Conservation (phyloP, 2,888 invertebrate genomes). For the Mylabris sibirica region DNA sequence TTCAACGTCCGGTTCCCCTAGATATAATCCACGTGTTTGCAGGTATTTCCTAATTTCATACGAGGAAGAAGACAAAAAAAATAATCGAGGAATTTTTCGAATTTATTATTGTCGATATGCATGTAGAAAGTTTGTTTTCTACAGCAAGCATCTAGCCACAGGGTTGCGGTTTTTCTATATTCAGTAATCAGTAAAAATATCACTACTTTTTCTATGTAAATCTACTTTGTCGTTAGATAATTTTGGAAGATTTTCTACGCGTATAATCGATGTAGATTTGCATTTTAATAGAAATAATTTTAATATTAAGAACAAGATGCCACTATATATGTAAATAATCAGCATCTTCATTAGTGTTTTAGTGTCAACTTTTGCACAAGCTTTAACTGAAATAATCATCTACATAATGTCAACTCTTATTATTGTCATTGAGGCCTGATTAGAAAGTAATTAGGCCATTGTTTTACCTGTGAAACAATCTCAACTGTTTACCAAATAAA, state of each 20-base stretch:
- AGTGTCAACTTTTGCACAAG: constrained; percentile 3
- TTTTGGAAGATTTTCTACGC: background rate
- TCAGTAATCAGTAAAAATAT: background rate
- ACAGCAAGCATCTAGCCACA: background rate
- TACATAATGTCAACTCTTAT: background rate
- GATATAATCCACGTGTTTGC: background rate
- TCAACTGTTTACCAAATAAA: background rate
- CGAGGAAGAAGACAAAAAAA: background rate
- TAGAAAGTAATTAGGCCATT: background rate
- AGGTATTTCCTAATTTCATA: background rate
- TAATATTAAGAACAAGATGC: too few relatives aligned
- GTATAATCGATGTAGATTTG: background rate
- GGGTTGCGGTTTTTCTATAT: constrained; percentile 1
- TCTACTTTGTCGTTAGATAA: background rate
- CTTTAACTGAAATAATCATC: background rate
- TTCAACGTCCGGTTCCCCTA: too few relatives aligned
- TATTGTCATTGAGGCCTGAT: background rate
- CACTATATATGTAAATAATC: background rate
- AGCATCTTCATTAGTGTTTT: background rate
- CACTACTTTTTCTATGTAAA: background rate
- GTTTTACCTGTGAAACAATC: background rate
- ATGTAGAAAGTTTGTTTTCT: constrained; percentile 10
- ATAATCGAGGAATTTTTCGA: background rate
- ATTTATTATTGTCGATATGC: background rate
- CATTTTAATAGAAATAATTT: background rate